Evolutionary conservation across 2,113 vertebrate genomes (phyloP).

Genomic region (Crocuta crocuta): DNA sequence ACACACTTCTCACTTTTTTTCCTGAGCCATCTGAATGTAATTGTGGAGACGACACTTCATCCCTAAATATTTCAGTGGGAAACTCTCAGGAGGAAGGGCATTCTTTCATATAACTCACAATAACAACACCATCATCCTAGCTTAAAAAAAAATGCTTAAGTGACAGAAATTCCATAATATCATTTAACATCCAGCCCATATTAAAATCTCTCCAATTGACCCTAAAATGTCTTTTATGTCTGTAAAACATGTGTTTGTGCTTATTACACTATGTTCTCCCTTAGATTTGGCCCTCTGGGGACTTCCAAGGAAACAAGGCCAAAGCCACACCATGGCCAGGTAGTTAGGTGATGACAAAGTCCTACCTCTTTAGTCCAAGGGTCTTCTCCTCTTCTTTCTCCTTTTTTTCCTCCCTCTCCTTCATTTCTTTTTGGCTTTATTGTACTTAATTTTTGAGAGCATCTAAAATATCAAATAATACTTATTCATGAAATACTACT

Average conservation of each 20-base stretch:
- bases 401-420: neutral
- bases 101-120: neutral
- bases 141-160: neutral
- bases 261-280: neutral
- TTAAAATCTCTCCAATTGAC: neutral
- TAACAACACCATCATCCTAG: neutral
- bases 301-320: neutral
- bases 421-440: slow-evolving; percentile 39
- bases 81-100: neutral
- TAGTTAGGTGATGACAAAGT: neutral
- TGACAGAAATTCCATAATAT: neutral
- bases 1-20: neutral
- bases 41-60: neutral
- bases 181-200: neutral
- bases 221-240: neutral
- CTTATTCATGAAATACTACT: slow-evolving; percentile 45
- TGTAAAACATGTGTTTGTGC: neutral
- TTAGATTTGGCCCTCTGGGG: neutral
- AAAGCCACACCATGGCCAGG: neutral
- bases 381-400: neutral
- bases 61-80: neutral
- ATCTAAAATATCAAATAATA: slow-evolving; percentile 25
- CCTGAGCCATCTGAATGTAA: neutral
- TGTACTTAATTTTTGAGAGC: slow-evolving; percentile 10
- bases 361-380: neutral